A percentile compares a stretch with the other conserved stretches of the same genome.
Conservation (phyloP, 2,113 vertebrate genomes). For the Ardeotis arabs region DNA sequence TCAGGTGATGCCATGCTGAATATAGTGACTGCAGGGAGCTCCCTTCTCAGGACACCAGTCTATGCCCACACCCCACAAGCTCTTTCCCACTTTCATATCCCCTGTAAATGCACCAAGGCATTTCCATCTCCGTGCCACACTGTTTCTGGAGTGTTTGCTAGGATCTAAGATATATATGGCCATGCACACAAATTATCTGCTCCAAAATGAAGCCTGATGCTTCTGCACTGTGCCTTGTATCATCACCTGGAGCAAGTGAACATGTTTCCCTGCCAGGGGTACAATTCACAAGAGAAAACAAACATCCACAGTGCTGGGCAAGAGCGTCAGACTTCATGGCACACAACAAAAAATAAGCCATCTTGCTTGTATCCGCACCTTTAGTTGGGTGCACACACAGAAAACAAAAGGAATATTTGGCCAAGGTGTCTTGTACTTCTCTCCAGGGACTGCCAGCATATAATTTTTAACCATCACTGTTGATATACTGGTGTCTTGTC, state of each 20-base stretch:
- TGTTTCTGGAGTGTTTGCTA: background rate
- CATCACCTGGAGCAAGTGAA: background rate
- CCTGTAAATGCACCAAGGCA: background rate
- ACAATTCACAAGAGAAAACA: background rate
- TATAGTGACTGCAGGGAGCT: background rate
- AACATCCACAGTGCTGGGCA: background rate
- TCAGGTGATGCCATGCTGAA: background rate
- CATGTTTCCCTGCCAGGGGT: background rate
- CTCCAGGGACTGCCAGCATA: background rate
- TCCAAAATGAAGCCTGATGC: background rate
- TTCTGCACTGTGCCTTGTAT: background rate
- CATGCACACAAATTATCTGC: background rate
- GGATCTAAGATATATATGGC: background rate
- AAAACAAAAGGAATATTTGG: background rate
- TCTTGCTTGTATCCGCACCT: background rate
- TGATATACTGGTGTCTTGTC: background rate
- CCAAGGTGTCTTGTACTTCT: background rate
- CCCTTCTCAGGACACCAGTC: background rate
- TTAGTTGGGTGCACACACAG: background rate
- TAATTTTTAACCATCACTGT: background rate
- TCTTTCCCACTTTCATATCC: background rate
- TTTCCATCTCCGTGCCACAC: background rate
- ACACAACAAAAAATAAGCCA: background rate
- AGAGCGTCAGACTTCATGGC: background rate
- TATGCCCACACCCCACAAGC: background rate